Percentiles rank a stretch among this genome's conserved stretches.
Evolutionary conservation across 1,140 invertebrate genomes (phyloP).

Genomic region (Ceratosolen solmsi): DNA sequence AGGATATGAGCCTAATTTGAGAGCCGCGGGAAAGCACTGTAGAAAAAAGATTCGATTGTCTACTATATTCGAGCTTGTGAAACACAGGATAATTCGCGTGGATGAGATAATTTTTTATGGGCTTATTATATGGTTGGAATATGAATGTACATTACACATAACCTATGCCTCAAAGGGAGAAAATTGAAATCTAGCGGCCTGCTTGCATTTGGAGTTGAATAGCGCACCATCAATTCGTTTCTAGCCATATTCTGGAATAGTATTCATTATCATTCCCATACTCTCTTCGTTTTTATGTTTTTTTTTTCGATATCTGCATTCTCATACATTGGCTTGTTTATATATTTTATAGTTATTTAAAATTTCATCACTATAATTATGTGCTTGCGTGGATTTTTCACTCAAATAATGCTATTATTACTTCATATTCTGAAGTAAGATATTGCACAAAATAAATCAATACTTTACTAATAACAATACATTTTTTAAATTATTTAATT

Average conservation of each 20-base stretch:
- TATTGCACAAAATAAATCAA: background rate
- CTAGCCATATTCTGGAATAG: background rate
- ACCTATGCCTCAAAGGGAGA: background rate
- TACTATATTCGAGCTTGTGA: conserved; percentile 1
- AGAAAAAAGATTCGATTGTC: conserved; percentile 17
- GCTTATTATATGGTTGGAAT: background rate
- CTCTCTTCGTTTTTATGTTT: background rate
- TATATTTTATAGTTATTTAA: background rate
- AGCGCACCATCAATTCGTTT: background rate
- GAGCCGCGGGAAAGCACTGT: background rate
- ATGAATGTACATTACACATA: background rate
- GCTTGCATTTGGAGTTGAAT: background rate
- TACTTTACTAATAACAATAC: background rate
- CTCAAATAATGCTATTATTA: background rate
- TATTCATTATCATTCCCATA: no score
- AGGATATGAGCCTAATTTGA: background rate
- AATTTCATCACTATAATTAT: conserved; percentile 2
- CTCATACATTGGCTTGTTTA: background rate
- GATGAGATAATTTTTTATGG: conserved; percentile 23
- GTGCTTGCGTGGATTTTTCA: background rate
- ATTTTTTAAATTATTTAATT: background rate
- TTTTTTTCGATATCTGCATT: background rate
- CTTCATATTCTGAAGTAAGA: background rate
- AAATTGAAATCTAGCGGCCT: background rate
- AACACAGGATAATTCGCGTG: conserved; percentile 11